phyloP scores from a whole-genome alignment of 1,140 invertebrate species.

The Chironomus striatipennis region DNA sequence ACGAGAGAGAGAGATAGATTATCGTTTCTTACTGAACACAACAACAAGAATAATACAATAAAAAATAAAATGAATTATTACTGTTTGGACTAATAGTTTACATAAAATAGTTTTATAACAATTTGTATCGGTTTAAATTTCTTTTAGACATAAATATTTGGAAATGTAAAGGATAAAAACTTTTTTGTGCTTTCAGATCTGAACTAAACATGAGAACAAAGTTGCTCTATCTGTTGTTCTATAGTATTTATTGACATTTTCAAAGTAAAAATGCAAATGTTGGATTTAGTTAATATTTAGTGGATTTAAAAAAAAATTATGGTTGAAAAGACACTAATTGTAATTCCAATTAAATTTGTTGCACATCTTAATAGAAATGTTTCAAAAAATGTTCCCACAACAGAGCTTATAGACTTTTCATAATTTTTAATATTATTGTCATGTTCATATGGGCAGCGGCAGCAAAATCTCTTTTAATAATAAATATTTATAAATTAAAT shows the following conservation, averaged over 20 bases:
- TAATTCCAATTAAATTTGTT: too few species aligned
- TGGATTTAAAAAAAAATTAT: too few species aligned
- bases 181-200: background rate
- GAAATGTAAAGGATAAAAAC: background rate
- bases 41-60: too few species aligned
- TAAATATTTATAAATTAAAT: background rate
- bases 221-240: background rate
- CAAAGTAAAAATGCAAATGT: too few species aligned
- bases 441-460: background rate
- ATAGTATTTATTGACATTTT: background rate
- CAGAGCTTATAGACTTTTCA: too few species aligned
- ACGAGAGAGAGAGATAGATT: background rate
- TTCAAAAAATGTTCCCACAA: too few species aligned
- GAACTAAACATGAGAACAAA: background rate
- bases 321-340: too few species aligned
- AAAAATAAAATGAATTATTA: background rate
- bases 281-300: too few species aligned
- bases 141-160: slow-evolving; percentile 14
- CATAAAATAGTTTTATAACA: background rate
- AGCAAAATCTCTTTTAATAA: background rate
- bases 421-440: background rate
- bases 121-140: background rate
- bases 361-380: too few species aligned
- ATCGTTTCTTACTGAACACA: background rate
- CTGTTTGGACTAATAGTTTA: slow-evolving; percentile 13